Evolutionary conservation across 2,888 invertebrate species (phyloP).

Genomic region (Ecliptopera silaceata): DNA sequence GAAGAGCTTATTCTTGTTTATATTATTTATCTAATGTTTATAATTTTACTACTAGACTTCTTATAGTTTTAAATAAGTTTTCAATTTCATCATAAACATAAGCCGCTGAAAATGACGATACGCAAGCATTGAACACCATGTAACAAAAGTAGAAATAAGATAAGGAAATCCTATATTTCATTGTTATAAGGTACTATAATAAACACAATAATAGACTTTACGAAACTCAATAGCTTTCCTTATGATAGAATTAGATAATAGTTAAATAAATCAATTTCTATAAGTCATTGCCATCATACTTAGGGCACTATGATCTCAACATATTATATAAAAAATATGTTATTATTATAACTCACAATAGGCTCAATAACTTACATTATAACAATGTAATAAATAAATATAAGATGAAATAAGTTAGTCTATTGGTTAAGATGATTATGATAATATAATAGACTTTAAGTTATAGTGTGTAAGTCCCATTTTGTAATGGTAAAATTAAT

Average conservation of each 20-base stretch:
- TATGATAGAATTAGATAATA: conserved; percentile 53
- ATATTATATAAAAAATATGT: conserved; percentile 48
- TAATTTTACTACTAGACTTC: too few relatives aligned
- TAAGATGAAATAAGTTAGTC: conserved; percentile 60
- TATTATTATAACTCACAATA: conserved; percentile 64
- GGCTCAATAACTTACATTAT: conserved; percentile 74
- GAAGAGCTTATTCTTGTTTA: too few relatives aligned
- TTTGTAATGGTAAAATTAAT: conserved; percentile 79
- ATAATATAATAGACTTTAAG: conserved; percentile 60
- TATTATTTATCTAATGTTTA: too few relatives aligned
- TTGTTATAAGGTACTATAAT: conserved; percentile 58
- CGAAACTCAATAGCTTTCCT: conserved; percentile 54
- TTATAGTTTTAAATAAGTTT: too few relatives aligned
- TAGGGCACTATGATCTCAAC: conserved; percentile 72
- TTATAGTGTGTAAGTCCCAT: conserved; percentile 68
- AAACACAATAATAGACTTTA: conserved; percentile 72
- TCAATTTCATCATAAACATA: conserved; percentile 50
- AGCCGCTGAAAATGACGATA: conserved; percentile 72
- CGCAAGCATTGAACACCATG: conserved; percentile 78
- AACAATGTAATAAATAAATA: conserved; percentile 66
- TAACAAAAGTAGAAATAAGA: conserved; percentile 70
- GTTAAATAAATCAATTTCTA: conserved; percentile 44
- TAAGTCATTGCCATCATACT: conserved; percentile 56
- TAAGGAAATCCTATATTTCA: conserved; percentile 70
- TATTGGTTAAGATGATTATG: conserved; percentile 62